Base-by-base conservation (phyloP, 2,113 vertebrate species). In the Oxyruncus cristatus region DNA sequence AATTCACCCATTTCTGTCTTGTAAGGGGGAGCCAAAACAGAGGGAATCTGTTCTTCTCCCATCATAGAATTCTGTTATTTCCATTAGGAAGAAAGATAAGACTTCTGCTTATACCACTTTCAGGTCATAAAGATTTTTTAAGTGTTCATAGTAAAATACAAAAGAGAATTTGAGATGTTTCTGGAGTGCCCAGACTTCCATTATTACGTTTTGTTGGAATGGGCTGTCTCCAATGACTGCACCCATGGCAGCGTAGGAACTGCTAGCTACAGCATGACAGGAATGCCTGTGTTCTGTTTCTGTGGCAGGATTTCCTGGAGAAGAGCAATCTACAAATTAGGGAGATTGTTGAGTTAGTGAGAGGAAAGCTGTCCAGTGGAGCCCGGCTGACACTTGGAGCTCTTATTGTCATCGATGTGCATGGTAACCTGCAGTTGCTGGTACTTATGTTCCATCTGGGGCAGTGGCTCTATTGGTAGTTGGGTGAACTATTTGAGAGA, bases 391-490 rank as follows among this genome's bases (percentile, higher is more conserved):
- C 99, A 33, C 98, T 99, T 0, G 99, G 98, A 46, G 99, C 99
- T 78, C 98, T 99, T 27, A 99, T 97, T 2, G 99, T 99, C 91
- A 99, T 99, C 9, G 99, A 99, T 46, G 99, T 99, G 30, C 99
- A 99, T 1, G 99, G 99, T 99, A 98, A 76, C 16, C 27, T 16
- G 15, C 61, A 21, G 56, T 30, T 71, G 14, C 68, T 85, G 74
- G 20, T 26, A 1, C 26, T 49, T 35, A 13, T 33, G 11, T 14
- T 28, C 9, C 26, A 32, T 7, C 44, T 49, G 62, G 47, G 42
- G 21, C 68, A 59, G 2, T 30, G n/a, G 62, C 62, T 49, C 62
- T 89, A 0, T 2, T 2, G 1, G 24, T 13, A 37, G 12, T 37
- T 85, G 70, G 23, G 23, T 16, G 41, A 26, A 6, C 19, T 75